phyloP scores from a whole-genome alignment of 1,140 invertebrate genomes.

The Camponotus vicinus region DNA sequence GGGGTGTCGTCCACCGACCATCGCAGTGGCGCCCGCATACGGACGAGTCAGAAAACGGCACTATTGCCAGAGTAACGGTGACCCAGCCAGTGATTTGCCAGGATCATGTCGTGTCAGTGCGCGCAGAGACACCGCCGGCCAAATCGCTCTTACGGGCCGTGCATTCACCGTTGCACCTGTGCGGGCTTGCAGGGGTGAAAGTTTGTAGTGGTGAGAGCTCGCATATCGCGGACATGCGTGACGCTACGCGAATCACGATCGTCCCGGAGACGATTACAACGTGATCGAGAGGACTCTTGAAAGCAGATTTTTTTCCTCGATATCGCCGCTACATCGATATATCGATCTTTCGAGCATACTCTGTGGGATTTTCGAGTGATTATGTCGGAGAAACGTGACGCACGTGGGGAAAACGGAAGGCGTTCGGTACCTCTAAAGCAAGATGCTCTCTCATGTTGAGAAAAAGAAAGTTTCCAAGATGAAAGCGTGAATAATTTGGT shows the following conservation, averaged over 20 bases:
- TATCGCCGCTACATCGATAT: too few relatives aligned
- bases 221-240: conserved; percentile 26
- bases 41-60: conserved; percentile 71
- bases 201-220: background rate
- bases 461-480: conserved; percentile 19
- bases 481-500: conserved; percentile 15
- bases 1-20: conserved; percentile 81
- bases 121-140: conserved; percentile 63
- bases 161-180: background rate
- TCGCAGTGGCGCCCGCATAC: conserved; percentile 79
- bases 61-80: conserved; percentile 69
- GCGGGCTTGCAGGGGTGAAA: conserved; percentile 28
- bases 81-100: conserved; percentile 67
- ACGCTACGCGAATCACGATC: background rate
- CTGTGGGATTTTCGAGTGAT: conserved; percentile 11
- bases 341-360: background rate
- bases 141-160: conserved; percentile 21
- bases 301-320: background rate
- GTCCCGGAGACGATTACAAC: background rate
- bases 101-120: conserved; percentile 64
- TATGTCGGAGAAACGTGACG: background rate
- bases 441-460: background rate
- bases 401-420: background rate
- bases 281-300: background rate
- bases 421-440: background rate